These are phyloP conservation scores for Dioctria linearis DNA, from an alignment of 2,888 invertebrate species.

Conservation along the genomic window DNA sequence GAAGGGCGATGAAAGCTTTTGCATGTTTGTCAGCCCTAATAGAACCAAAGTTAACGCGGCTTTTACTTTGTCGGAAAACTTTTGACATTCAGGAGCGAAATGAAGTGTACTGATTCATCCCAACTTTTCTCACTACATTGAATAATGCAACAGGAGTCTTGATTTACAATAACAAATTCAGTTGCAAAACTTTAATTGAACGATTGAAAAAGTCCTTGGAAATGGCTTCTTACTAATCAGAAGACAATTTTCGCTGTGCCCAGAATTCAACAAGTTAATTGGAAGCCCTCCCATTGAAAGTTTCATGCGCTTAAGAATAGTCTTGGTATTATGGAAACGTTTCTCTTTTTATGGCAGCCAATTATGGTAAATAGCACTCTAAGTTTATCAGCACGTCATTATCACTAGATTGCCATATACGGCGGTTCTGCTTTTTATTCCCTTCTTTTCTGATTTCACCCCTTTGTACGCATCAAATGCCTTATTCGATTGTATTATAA, in stretches of 20 bases:
- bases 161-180: slow-evolving; percentile 2
- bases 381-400: slow-evolving; percentile 41
- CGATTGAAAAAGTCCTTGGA: too few species aligned
- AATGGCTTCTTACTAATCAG: too few species aligned
- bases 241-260: not conserved
- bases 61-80: slow-evolving; percentile 25
- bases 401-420: not conserved
- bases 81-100: not conserved
- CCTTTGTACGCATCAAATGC: not conserved
- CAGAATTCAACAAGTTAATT: not conserved
- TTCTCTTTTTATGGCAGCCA: slow-evolving; percentile 30
- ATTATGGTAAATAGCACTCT: slow-evolving; percentile 48
- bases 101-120: slow-evolving; percentile 9
- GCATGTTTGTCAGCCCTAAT: slow-evolving; percentile 44
- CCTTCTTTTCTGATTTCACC: not conserved
- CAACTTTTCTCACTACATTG: not conserved
- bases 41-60: slow-evolving; percentile 30
- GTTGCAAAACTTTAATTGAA: not conserved
- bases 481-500: slow-evolving; percentile 23
- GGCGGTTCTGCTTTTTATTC: slow-evolving; percentile 2
- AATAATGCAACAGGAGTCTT: slow-evolving; percentile 32
- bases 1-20: slow-evolving; percentile 35
- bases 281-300: not conserved
- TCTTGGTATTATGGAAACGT: not conserved
- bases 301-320: too few species aligned